phyloP scores from a whole-genome alignment of 2,797 vertebrate genomes.

The Orientallactaga sibirica region DNA sequence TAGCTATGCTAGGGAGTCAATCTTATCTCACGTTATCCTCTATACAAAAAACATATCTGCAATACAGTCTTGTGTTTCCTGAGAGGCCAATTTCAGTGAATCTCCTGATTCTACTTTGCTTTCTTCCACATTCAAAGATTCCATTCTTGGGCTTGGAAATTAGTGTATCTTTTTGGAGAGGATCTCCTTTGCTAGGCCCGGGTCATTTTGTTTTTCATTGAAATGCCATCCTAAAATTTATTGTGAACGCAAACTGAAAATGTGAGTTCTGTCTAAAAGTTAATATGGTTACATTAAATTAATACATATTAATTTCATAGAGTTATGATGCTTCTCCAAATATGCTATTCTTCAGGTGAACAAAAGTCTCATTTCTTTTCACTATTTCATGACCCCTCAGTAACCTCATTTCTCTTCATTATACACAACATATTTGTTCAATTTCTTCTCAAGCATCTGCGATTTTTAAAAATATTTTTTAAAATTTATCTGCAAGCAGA shows the following conservation, averaged over 20 bases:
- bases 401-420: constrained; percentile 30
- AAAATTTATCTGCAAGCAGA: no score
- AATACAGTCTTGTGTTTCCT: neutral
- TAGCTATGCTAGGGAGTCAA: neutral
- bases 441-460: neutral
- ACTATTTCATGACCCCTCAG: constrained; percentile 14
- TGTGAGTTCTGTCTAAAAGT: neutral
- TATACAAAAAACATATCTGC: constrained; percentile 15
- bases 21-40: constrained; percentile 50
- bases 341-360: constrained; percentile 24
- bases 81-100: constrained; percentile 31
- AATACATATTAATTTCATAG: neutral
- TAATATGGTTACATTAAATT: constrained; percentile 31
- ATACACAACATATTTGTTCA: neutral
- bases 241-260: constrained; percentile 45
- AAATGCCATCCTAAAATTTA: constrained; percentile 55
- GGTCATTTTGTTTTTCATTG: neutral
- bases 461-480: no score
- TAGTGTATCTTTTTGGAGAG: neutral
- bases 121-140: neutral
- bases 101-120: constrained; percentile 16
- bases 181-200: neutral
- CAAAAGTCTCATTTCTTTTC: constrained; percentile 46
- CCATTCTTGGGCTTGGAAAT: neutral
- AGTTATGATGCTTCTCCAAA: neutral